Percentiles rank a stretch among this genome's conserved stretches.
These are phyloP conservation scores for Pristionchus fissidentatus DNA, from an alignment of 2,888 invertebrate genomes.

Conservation along the genomic window DNA sequence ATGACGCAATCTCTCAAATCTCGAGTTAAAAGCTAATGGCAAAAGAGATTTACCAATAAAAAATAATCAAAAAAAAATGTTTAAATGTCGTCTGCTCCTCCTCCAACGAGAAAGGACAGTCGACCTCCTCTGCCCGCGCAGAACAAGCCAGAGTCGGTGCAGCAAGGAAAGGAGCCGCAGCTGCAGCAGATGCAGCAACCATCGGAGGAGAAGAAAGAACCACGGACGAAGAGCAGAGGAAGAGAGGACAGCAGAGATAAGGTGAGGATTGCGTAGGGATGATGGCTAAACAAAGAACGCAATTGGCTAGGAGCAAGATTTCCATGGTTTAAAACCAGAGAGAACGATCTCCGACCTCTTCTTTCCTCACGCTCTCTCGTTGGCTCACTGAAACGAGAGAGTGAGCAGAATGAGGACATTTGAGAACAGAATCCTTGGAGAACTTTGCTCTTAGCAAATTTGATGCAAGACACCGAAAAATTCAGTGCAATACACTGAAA, in stretches of 20 bases:
- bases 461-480: not conserved
- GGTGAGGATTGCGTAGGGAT: not conserved
- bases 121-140: not conserved
- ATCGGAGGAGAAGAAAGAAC: not conserved
- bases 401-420: no score
- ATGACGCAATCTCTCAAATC: not conserved
- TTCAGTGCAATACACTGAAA: not conserved
- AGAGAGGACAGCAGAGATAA: conserved; percentile 10
- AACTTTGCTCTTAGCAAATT: no score
- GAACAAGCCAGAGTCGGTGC: not conserved
- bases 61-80: no score
- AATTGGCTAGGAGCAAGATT: not conserved
- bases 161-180: not conserved
- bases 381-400: no score
- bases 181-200: conserved; percentile 48
- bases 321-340: no score
- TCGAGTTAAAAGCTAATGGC: no score
- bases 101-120: not conserved
- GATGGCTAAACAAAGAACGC: not conserved
- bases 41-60: no score
- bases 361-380: no score
- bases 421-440: not conserved
- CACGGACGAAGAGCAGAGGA: not conserved
- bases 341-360: not conserved
- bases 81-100: not conserved